Conservation (phyloP, 1,140 invertebrate species). For the Macrobrachium nipponense region DNA sequence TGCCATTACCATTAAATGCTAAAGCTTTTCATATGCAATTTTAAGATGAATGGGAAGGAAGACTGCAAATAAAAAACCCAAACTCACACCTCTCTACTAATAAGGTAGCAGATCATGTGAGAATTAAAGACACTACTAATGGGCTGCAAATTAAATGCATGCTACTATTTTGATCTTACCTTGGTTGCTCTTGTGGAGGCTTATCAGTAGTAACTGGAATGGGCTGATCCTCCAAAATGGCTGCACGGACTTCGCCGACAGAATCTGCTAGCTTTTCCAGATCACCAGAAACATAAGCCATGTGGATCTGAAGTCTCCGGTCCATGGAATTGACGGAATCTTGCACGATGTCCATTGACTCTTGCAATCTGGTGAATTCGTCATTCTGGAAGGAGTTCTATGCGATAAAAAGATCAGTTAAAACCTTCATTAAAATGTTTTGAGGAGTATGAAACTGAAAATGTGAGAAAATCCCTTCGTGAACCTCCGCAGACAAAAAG, state of each 20-base stretch:
- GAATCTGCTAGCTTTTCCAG: constrained; percentile 80
- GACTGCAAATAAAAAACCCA: too few species aligned
- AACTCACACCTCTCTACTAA: not conserved
- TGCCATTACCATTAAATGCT: too few species aligned
- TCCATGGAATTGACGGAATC: constrained; percentile 75
- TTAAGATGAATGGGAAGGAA: too few species aligned
- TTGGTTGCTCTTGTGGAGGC: constrained; percentile 11
- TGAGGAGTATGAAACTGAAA: not conserved
- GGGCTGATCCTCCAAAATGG: constrained; percentile 46
- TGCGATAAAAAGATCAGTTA: not conserved
- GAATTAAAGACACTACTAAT: not conserved
- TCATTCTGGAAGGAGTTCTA: not conserved
- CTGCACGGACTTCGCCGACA: constrained; percentile 76
- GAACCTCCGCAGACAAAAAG: not conserved
- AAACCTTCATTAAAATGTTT: not conserved
- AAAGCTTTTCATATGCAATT: too few species aligned
- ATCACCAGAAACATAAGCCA: constrained; percentile 84
- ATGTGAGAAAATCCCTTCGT: too few species aligned
- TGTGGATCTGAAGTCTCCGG: constrained; percentile 85
- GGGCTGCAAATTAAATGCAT: not conserved
- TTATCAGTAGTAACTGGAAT: not conserved
- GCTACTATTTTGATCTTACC: not conserved
- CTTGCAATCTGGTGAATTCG: constrained; percentile 36
- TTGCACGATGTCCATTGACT: constrained; percentile 56
- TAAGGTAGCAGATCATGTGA: not conserved